Percentiles rank a stretch among this genome's conserved stretches.
These are phyloP conservation scores for Hylaeus volcanicus DNA, from an alignment of 1,140 invertebrate genomes.

Conservation along the genomic window DNA sequence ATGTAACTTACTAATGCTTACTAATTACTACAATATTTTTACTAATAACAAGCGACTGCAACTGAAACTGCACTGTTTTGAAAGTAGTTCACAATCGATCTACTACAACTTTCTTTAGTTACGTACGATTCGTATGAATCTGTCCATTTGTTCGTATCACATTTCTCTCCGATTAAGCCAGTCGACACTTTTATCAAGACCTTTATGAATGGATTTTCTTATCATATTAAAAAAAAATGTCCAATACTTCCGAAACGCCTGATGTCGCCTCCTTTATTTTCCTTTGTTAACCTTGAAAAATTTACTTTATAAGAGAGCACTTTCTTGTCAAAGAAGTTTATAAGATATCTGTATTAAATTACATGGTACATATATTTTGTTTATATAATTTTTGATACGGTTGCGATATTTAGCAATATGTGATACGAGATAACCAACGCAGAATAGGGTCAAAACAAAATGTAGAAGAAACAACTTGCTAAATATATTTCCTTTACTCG, in stretches of 20 bases:
- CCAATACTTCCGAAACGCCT: neutral
- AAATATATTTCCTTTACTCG: neutral
- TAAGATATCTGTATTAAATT: neutral
- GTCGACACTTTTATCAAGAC: constrained; percentile 19
- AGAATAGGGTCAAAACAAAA: neutral
- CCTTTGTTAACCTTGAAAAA: too few relatives aligned
- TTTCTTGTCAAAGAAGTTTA: neutral
- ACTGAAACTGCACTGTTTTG: neutral
- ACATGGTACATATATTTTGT: neutral
- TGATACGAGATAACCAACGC: neutral
- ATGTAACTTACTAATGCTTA: neutral
- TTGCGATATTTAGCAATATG: neutral
- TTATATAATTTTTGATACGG: neutral
- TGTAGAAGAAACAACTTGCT: neutral
- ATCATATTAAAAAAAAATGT: neutral
- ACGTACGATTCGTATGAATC: neutral
- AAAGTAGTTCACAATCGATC: constrained; percentile 20
- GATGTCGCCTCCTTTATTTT: neutral
- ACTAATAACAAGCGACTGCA: neutral
- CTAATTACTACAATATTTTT: neutral
- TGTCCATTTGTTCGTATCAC: neutral
- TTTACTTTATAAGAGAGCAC: too few relatives aligned
- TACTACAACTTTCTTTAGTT: constrained; percentile 14
- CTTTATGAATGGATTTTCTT: neutral
- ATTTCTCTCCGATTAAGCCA: constrained; percentile 6